Evolutionary conservation across 2,113 vertebrate genomes (phyloP).

Genomic region (Pimephales promelas): DNA sequence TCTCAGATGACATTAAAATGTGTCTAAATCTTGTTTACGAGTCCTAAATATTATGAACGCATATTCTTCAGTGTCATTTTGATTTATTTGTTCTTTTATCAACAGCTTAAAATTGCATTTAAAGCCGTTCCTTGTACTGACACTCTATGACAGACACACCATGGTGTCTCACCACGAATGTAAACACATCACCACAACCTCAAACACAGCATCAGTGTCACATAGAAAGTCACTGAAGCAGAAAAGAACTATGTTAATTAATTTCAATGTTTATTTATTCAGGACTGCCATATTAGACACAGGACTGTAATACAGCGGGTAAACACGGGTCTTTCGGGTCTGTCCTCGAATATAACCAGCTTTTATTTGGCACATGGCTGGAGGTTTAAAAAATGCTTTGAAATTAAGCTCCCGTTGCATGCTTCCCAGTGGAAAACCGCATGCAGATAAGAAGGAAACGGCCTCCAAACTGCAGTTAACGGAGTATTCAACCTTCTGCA

Average conservation of each 20-base stretch:
- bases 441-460: slow-evolving; percentile 67
- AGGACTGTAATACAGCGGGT: neutral
- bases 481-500: slow-evolving; percentile 69
- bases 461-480: slow-evolving; percentile 65
- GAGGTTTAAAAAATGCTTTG: slow-evolving; percentile 70
- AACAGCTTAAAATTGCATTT: neutral
- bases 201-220: neutral
- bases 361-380: slow-evolving; percentile 63
- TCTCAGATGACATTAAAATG: slow-evolving; percentile 8
- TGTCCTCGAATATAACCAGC: neutral
- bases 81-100: neutral
- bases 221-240: neutral
- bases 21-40: neutral
- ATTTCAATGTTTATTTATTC: neutral
- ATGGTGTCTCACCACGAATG: neutral
- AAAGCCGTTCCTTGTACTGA: neutral
- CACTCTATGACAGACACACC: neutral
- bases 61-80: neutral
- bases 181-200: slow-evolving; percentile 1
- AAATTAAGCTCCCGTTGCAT: slow-evolving; percentile 66
- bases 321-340: neutral
- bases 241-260: neutral
- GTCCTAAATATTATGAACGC: slow-evolving; percentile 11
- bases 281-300: neutral
- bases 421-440: slow-evolving; percentile 56